Base-by-base conservation (phyloP, 2,797 vertebrate species). In the Botia almorhae region DNA sequence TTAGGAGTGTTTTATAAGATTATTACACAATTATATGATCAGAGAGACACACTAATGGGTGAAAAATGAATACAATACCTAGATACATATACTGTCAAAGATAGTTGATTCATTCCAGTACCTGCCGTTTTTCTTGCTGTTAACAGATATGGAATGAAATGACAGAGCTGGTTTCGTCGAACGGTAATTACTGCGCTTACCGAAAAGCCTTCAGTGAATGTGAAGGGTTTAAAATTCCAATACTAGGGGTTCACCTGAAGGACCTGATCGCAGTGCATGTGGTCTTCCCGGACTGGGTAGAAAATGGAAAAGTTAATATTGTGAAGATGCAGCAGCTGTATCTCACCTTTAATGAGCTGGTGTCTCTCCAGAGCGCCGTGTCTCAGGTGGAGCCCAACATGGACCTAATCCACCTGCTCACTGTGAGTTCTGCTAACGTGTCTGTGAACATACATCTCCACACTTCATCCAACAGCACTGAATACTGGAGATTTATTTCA, bases 261-360 rank as follows among this genome's bases (percentile, higher is more conserved):
- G 97, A 99, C 93, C 92, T 99, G 90, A 98, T 99, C 17, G 97
- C 97, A 0, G 95, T 99, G 72, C 97, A 98, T 55, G 97, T 96
- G 60, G 94, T 97, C 83, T 98, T 98, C 85, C 94, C 97, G 69
- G 97, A 99, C 88, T 97, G 96, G 96, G 92, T 93, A 33, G 94
- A 96, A 43, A 94, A 95, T 63, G 94, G 93, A 81, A 96, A 97
- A 91, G 93, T 98, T 80, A 98, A 99, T 86, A 94, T 98, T 75
- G 96, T 96, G 88, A 99, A 99, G 92, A 98, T 99, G 98, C 96
- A 98, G 85, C 98, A 99, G 88, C 95, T 99, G 77, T 98, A 97
- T 61, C 90, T 96, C 83, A 99, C 97, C 83, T 94, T 98, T 90
- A 98, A 93, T 71, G 98, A 99, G 89, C 91, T 99, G 89, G 95